Percentiles rank a stretch among this genome's conserved stretches.
Conservation (phyloP, 2,888 invertebrate species). For the Oligia strigilis region DNA sequence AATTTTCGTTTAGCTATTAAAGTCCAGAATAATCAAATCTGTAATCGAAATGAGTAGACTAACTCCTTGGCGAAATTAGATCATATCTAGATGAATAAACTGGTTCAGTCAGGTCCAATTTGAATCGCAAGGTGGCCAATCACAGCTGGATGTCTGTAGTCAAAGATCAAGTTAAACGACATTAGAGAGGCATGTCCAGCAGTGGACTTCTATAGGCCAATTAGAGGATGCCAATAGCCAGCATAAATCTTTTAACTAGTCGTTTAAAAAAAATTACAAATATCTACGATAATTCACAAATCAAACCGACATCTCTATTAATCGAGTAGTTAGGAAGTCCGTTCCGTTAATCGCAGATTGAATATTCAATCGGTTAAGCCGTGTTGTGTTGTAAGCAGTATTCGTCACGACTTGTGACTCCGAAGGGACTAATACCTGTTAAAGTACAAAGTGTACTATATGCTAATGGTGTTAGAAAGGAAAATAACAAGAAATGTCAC, state of each 20-base stretch:
- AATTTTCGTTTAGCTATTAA: neutral
- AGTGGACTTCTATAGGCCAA: too few species aligned
- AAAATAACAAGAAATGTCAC: slow-evolving; percentile 8
- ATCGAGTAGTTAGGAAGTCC: slow-evolving; percentile 57
- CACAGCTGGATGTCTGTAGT: too few species aligned
- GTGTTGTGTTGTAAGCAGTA: slow-evolving; percentile 26
- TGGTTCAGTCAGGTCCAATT: neutral
- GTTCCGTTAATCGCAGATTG: slow-evolving; percentile 55
- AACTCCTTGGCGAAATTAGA: neutral
- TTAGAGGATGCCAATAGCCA: too few species aligned
- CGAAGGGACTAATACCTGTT: slow-evolving; percentile 7
- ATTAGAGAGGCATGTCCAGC: too few species aligned
- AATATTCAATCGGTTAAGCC: slow-evolving; percentile 52
- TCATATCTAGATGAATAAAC: neutral
- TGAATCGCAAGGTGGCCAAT: too few species aligned
- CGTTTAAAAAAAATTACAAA: neutral
- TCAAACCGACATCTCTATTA: slow-evolving; percentile 35
- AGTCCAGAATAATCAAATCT: too few species aligned
- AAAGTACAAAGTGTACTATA: slow-evolving; percentile 6
- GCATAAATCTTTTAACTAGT: too few species aligned
- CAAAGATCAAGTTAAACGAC: too few species aligned
- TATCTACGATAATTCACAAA: neutral
- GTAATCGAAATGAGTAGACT: neutral
- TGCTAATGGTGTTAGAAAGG: neutral
- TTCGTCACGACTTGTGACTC: slow-evolving; percentile 52